Conservation (phyloP, 30 jellyfish, hydroid and myxozoan species). For the Phacellophora camtschatica region DNA sequence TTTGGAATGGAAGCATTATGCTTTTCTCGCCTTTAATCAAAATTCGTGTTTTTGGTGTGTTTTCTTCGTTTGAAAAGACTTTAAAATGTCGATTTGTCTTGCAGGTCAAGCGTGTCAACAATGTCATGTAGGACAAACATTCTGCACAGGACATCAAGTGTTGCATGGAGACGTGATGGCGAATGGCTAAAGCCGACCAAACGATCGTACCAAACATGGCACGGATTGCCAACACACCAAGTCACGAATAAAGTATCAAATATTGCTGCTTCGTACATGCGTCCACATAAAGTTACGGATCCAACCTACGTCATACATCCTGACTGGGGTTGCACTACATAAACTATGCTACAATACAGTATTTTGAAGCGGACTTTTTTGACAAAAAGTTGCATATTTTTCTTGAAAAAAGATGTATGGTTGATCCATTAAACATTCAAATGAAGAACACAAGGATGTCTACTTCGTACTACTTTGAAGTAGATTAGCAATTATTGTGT, state of each 20-base stretch:
- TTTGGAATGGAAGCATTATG: too few relatives aligned
- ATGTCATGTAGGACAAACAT: conserved; percentile 1
- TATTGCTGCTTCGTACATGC: conserved; percentile 30
- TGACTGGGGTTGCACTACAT: conserved; percentile 69
- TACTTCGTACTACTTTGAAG: too few relatives aligned
- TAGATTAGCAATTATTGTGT: too few relatives aligned
- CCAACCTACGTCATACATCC: conserved; percentile 47
- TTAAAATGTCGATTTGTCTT: background rate
- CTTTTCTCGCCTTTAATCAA: too few relatives aligned
- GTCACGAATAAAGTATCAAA: background rate
- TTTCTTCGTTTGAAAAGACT: background rate
- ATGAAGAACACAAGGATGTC: too few relatives aligned
- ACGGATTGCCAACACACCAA: conserved; percentile 27
- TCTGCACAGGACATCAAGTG: conserved; percentile 69
- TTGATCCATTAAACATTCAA: too few relatives aligned
- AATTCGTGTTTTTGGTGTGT: too few relatives aligned
- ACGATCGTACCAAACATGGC: conserved; percentile 46
- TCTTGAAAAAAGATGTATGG: too few relatives aligned
- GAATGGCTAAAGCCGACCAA: conserved; percentile 54
- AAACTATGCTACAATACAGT: too few relatives aligned
- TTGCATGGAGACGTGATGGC: conserved; percentile 72
- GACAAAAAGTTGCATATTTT: too few relatives aligned
- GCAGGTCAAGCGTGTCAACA: background rate
- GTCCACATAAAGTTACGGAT: conserved; percentile 33
- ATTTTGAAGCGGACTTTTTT: too few relatives aligned